These are phyloP conservation scores for Alitta virens DNA, from an alignment of 2,888 invertebrate genomes.

Conservation along the genomic window DNA sequence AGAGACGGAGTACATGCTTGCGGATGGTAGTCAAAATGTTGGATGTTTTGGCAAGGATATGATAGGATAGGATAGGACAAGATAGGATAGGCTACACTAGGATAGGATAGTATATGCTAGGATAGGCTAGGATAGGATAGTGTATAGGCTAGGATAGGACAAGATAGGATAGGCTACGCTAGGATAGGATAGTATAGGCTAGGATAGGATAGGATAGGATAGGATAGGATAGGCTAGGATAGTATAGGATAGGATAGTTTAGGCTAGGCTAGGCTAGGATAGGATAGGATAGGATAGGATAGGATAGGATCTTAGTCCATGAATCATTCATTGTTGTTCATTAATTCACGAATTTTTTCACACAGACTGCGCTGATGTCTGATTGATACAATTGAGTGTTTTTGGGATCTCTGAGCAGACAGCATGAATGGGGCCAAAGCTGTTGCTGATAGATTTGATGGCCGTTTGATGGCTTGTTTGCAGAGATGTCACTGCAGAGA, in stretches of 20 bases:
- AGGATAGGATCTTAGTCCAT: not conserved
- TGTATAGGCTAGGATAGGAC: conserved; percentile 6
- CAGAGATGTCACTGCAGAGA: too few relatives aligned
- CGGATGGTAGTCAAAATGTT: too few relatives aligned
- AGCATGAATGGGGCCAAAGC: too few relatives aligned
- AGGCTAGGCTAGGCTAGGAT: conserved; percentile 3
- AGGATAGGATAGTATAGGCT: conserved; percentile 8
- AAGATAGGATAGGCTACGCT: conserved; percentile 8
- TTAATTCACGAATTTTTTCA: too few relatives aligned
- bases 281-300: conserved; percentile 5
- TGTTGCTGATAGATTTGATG: too few relatives aligned
- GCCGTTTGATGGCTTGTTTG: too few relatives aligned
- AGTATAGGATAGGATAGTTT: conserved; percentile 8
- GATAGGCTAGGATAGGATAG: not conserved
- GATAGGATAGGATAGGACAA: conserved; percentile 3
- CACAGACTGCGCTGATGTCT: too few relatives aligned
- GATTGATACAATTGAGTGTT: too few relatives aligned
- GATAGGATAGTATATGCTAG: not conserved
- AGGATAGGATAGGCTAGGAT: conserved; percentile 9
- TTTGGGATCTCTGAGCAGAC: too few relatives aligned
- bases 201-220: conserved; percentile 9
- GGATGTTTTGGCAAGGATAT: not conserved
- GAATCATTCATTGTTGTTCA: too few relatives aligned
- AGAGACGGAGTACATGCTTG: too few relatives aligned
- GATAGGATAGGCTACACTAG: not conserved